Evolutionary conservation across 2,888 invertebrate species (phyloP).

Genomic region (Panzeria rudis): DNA sequence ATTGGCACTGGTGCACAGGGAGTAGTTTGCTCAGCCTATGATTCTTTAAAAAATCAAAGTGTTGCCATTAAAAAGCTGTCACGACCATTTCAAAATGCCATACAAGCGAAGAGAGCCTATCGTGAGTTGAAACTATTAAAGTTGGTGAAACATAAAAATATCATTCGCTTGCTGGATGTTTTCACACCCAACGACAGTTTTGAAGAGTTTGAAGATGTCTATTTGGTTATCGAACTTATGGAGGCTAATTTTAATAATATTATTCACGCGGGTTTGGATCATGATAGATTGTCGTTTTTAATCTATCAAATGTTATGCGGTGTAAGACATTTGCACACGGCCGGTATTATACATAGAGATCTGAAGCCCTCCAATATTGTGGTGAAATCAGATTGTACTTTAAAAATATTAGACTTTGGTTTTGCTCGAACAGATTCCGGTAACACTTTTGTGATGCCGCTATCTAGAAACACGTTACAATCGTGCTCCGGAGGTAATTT

Average conservation of each 20-base stretch:
- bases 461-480: constrained; percentile 99
- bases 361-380: constrained; percentile 99
- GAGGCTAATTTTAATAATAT: constrained; percentile 99
- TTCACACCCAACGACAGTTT: constrained; percentile 98
- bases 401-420: constrained; percentile 99
- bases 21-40: constrained; percentile 92
- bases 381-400: constrained; percentile 99
- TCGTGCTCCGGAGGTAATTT: constrained; percentile 98
- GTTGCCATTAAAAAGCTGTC: constrained; percentile 99
- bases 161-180: constrained; percentile 99
- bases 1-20: constrained; percentile 64
- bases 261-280: constrained; percentile 99
- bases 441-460: constrained; percentile 99
- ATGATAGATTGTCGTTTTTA: constrained; percentile 99
- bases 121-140: constrained; percentile 99
- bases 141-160: constrained; percentile 99
- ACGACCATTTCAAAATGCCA: constrained; percentile 99
- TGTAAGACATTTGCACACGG: constrained; percentile 99
- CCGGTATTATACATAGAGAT: constrained; percentile 99
- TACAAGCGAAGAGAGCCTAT: constrained; percentile 99
- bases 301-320: constrained; percentile 99
- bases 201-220: constrained; percentile 99
- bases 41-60: constrained; percentile 96
- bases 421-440: constrained; percentile 96
- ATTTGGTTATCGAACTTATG: constrained; percentile 99